Conservation (phyloP, 2,113 vertebrate genomes). For the Todiramphus chloris region DNA sequence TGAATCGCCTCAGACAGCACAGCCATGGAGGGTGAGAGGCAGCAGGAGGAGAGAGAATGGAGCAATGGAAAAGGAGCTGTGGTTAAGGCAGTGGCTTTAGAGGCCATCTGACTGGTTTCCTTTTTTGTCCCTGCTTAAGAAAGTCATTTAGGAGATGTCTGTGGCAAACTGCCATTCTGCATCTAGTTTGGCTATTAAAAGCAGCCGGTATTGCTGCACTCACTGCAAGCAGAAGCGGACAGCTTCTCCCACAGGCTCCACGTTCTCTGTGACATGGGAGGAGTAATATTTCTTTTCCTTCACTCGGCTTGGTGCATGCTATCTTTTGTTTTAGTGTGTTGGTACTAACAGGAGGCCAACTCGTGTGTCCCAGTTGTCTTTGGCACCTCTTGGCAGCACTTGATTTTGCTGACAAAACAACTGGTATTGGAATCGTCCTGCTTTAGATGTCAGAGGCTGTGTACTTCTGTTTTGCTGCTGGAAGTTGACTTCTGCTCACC, state of each 20-base stretch:
- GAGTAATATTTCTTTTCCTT: not conserved
- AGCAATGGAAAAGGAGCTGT: not conserved
- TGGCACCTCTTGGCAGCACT: not conserved
- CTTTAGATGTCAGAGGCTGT: not conserved
- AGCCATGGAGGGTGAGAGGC: not conserved
- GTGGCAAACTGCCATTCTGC: not conserved
- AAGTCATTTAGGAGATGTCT: not conserved
- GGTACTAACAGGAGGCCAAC: not conserved
- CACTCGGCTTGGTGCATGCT: not conserved
- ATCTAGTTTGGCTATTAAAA: not conserved
- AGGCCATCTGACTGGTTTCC: not conserved
- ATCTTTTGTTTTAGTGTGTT: not conserved
- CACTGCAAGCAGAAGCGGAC: not conserved
- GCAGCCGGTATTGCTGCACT: not conserved
- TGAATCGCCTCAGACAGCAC: rapidly evolving
- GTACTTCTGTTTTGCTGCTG: not conserved
- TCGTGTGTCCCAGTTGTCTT: rapidly evolving
- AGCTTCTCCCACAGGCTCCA: not conserved
- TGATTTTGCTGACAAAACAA: not conserved
- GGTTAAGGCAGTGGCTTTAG: constrained; percentile 23
- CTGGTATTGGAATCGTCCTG: not conserved
- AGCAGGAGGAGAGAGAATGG: not conserved
- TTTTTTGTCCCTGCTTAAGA: not conserved
- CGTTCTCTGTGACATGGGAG: not conserved
- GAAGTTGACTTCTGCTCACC: not conserved